Base-by-base conservation (phyloP, 2,113 vertebrate species). In the Mesoclemmys tuberculata region DNA sequence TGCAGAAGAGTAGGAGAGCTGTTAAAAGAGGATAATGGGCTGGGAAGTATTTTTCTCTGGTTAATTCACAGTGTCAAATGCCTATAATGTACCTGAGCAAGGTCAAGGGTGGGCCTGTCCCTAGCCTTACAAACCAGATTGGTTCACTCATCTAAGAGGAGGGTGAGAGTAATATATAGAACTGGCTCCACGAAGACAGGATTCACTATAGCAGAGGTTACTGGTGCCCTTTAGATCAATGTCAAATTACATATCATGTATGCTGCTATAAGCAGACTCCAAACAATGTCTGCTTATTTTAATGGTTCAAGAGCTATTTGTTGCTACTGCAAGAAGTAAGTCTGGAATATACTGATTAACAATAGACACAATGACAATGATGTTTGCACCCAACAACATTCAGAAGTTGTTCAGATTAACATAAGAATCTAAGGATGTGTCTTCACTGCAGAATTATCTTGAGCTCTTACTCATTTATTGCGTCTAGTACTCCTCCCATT, bases 211-310 rank as follows among this genome's bases (percentile, higher is more conserved):
- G 14, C 41, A 84, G 71, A 75, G 71, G 86, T 54, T 84, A 54
- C 1, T 0, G 48, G 49, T 22, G 68, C 82, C 85, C 79, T 94
- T 1, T 1, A 84, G 85, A 95, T 92, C 88, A 68, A 92, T 91
- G 93, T 96, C 86, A 85, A 87, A 94, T 94, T 93, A 93, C 49
- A 0, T 16, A 85, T 90, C 85, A 91, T 75, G 27, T 74, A 81
- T 0, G 0, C 46, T 91, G 31, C 71, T 52, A 31, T 0, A 1
- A 91, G 35, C 93, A 94, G 68, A 83, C 41, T 88, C 84, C 88
- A 94, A 93, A 94, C 87, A 92, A 54, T 88, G 94, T 90, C 55
- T 94, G 93, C 83, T 90, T 71, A 78, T 87, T 96, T 93, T 94
- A 79, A 97, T 91, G 27, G 68, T 5, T 10, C 79, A 90, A 94